phyloP scores from a whole-genome alignment of 2,888 invertebrate species.

The Heterodera filipjevi region DNA sequence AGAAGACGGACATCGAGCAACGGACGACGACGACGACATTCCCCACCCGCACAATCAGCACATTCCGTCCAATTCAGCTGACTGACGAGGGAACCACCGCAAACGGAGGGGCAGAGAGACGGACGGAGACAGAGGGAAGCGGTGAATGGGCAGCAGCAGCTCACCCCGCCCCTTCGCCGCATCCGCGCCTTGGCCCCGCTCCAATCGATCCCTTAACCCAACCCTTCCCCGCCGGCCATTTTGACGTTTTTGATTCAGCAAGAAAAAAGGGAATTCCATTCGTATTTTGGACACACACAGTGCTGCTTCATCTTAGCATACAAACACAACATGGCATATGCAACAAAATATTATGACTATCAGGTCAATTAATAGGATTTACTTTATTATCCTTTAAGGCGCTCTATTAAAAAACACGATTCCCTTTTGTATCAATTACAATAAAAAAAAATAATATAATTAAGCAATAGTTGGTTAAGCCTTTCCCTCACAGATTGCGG shows the following conservation, averaged over 20 bases:
- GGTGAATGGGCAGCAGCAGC: background rate
- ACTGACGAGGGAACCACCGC: background rate
- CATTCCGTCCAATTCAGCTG: conserved; percentile 1
- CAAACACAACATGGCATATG: conserved; percentile 46
- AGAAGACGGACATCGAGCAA: background rate
- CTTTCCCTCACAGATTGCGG: conserved; percentile 50
- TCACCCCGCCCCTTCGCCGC: background rate
- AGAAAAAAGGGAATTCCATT: background rate
- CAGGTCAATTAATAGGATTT: too few relatives aligned
- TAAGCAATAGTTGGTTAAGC: too few relatives aligned
- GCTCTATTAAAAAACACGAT: too few relatives aligned
- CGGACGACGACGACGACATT: background rate
- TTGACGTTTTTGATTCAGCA: background rate
- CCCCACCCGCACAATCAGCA: background rate
- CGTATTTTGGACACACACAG: conserved; percentile 1
- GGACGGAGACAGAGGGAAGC: background rate
- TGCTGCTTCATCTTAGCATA: background rate
- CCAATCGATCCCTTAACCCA: conserved; percentile 22
- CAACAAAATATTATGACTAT: conserved; percentile 57
- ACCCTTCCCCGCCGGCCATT: background rate
- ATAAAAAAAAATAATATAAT: too few relatives aligned
- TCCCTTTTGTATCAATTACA: too few relatives aligned
- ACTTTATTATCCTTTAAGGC: too few relatives aligned
- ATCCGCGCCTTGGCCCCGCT: conserved; percentile 25
- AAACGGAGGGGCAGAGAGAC: background rate